Base-by-base conservation (phyloP, 1,140 invertebrate species). In the Ylistrum balloti region DNA sequence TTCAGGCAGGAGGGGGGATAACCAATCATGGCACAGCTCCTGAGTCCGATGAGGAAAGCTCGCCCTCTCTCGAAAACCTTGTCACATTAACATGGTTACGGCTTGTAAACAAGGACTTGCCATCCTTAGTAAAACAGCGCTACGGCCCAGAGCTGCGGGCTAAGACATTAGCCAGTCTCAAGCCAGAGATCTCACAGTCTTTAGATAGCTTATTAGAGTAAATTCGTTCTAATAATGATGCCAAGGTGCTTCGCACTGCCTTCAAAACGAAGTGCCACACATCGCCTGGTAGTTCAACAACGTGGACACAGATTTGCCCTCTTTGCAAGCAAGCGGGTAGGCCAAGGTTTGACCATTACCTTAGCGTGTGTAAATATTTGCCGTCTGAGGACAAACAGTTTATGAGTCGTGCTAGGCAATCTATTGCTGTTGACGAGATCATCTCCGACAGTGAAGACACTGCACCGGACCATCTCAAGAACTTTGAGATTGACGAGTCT, bases 121-220 rank as follows among this genome's bases (percentile, higher is more conserved):
- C 90, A 1, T 9, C 48, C 32, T 88, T 94, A 11, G 90, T 94
- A 5, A 92, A 93, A 86, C 94, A 94, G 88, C 74, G 91, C 17
- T 93, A 93, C 88, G 93, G 91, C 7, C 90, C 91, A 10, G 93
- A 92, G 22, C 38, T 92, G 11, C 88, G 92, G 0, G 89, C 91
- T 28, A 20, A 88, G 48, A 91, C 89, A 2, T 34, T 93, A 86
- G 87, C 91, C 10, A 89, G 87, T 38, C 28, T 92, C 17, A 91
- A 93, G 89, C 89, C 89, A 9, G 89, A 92, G 88, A 92, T 92
- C 35, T 91, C 86, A 11, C 89, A 90, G 32, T 91, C 90, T 7
- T 28, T 93, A n/a, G 88, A 88, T 38, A 89, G 85, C 20, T 87
- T 90, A 35, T 33, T 93, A 33, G 89, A 92, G n/a, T 88, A 92